A percentile compares a stretch with the other conserved stretches of the same genome.
phyloP scores from a whole-genome alignment of 2,888 invertebrate species.

The Sceliomorpha sp. region DNA sequence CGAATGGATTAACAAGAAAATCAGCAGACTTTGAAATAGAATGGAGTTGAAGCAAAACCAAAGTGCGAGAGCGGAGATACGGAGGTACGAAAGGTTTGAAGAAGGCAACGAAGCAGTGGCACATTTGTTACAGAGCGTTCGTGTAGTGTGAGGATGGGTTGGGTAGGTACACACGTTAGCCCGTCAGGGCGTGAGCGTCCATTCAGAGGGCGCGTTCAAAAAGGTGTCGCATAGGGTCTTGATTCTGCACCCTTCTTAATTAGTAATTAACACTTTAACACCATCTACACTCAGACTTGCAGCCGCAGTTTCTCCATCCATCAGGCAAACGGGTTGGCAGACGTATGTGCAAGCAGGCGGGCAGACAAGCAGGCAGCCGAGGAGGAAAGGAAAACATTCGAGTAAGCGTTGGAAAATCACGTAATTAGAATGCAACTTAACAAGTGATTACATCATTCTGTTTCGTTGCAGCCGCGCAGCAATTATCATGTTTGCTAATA shows the following conservation, averaged over 20 bases:
- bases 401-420: slow-evolving; percentile 64
- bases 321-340: slow-evolving; percentile 41
- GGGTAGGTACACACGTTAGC: slow-evolving; percentile 69
- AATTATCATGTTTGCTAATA: slow-evolving; percentile 53
- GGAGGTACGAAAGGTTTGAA: slow-evolving; percentile 36
- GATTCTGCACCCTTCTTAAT: slow-evolving; percentile 78
- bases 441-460: slow-evolving; percentile 66
- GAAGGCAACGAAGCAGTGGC: slow-evolving; percentile 51
- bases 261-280: slow-evolving; percentile 80
- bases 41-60: slow-evolving; percentile 14
- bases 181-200: slow-evolving; percentile 74
- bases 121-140: slow-evolving; percentile 38
- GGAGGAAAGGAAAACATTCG: slow-evolving; percentile 47
- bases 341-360: slow-evolving; percentile 28
- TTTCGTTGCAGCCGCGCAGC: slow-evolving; percentile 55
- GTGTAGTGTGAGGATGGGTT: slow-evolving; percentile 34
- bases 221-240: slow-evolving; percentile 75
- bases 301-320: slow-evolving; percentile 22
- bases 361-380: slow-evolving; percentile 35
- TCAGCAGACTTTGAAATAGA: slow-evolving; percentile 28
- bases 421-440: slow-evolving; percentile 70
- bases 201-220: slow-evolving; percentile 78
- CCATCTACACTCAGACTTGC: slow-evolving; percentile 70
- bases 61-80: slow-evolving; percentile 1
- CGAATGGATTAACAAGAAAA: slow-evolving; percentile 1